These are phyloP conservation scores for Thysanoteuthis rhombus DNA, from an alignment of 2,888 invertebrate genomes.

Conservation along the genomic window DNA sequence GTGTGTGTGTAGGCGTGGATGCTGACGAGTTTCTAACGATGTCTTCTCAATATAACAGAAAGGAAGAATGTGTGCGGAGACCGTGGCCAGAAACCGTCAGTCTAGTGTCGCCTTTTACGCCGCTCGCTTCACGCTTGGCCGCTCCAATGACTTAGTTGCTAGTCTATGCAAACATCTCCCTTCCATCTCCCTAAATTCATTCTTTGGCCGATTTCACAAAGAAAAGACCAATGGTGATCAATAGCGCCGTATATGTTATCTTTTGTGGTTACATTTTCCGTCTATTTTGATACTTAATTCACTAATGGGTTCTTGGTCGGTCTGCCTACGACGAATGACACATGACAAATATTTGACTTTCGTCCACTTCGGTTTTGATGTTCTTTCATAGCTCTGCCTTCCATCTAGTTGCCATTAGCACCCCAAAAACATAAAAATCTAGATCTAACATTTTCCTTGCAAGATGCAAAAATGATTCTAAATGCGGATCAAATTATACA, in stretches of 20 bases:
- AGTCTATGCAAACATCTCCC: neutral
- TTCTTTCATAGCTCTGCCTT: neutral
- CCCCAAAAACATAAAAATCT: neutral
- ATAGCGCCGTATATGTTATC: neutral
- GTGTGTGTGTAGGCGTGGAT: neutral
- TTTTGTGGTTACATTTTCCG: neutral
- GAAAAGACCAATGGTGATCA: neutral
- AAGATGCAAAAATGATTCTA: neutral
- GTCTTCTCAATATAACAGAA: neutral
- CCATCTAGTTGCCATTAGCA: neutral
- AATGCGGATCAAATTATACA: neutral
- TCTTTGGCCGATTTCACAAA: neutral
- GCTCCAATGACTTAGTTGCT: constrained; percentile 12
- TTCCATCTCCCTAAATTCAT: neutral
- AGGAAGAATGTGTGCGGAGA: neutral
- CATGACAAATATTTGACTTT: neutral
- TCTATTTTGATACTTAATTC: neutral
- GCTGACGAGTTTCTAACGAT: neutral
- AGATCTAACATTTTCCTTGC: constrained; percentile 12
- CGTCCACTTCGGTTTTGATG: neutral
- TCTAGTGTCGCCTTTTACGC: constrained; percentile 12
- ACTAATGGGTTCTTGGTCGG: neutral
- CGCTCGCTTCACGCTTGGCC: neutral
- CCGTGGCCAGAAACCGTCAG: neutral
- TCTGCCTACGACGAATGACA: neutral